Percentiles rank a stretch among this genome's conserved stretches.
Conservation (phyloP, 2,888 invertebrate species). For the Hirtodrosophila trivittata region DNA sequence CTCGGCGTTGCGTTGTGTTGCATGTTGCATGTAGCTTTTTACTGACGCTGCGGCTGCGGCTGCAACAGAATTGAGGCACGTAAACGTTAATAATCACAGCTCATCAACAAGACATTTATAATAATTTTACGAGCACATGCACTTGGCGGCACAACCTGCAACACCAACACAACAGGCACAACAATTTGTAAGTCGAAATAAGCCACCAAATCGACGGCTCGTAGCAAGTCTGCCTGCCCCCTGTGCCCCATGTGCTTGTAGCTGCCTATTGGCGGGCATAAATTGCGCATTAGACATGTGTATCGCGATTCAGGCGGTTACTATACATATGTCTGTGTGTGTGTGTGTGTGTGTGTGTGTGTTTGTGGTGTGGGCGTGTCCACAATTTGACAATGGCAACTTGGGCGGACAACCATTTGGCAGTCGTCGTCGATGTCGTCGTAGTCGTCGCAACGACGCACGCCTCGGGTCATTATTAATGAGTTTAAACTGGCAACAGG, state of each 20-base stretch:
- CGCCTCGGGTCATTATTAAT: conserved; percentile 74
- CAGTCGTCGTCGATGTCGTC: conserved; percentile 26
- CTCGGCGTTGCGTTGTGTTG: conserved; percentile 53
- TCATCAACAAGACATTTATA: conserved; percentile 77
- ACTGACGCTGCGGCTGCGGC: conserved; percentile 8
- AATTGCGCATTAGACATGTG: conserved; percentile 67
- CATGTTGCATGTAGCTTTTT: conserved; percentile 54
- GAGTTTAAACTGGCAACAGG: conserved; percentile 66
- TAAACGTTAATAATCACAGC: conserved; percentile 77
- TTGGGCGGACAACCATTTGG: conserved; percentile 47
- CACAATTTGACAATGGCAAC: conserved; percentile 66
- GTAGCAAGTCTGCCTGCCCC: neutral
- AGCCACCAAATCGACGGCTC: conserved; percentile 47
- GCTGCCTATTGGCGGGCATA: conserved; percentile 53
- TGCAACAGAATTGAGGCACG: conserved; percentile 60
- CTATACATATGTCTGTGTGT: no score
- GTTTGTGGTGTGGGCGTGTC: conserved; percentile 59
- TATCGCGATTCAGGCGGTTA: conserved; percentile 48
- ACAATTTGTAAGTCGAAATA: conserved; percentile 39
- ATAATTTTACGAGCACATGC: conserved; percentile 71
- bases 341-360: neutral
- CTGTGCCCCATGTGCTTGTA: conserved; percentile 1
- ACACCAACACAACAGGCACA: conserved; percentile 18
- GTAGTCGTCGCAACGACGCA: conserved; percentile 30
- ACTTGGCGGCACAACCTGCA: conserved; percentile 31